Evolutionary conservation across 2,797 vertebrate genomes (phyloP).

Genomic region (Serranus cabrilla): DNA sequence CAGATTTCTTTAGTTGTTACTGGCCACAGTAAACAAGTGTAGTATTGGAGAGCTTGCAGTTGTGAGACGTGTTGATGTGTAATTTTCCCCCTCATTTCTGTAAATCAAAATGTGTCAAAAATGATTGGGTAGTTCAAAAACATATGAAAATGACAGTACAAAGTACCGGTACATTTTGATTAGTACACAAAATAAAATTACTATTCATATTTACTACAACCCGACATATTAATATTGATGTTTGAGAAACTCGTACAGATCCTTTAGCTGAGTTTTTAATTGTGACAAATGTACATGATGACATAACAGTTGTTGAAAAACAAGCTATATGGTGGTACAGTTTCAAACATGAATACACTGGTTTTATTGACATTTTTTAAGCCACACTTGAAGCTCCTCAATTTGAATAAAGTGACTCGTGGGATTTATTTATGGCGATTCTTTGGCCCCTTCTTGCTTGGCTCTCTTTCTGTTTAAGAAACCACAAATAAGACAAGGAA

Average conservation of each 20-base stretch:
- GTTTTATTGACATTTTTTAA: too few relatives aligned
- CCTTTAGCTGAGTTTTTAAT: neutral
- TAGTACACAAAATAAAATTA: neutral
- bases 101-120: neutral
- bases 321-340: too few relatives aligned
- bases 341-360: too few relatives aligned
- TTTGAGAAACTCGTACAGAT: neutral
- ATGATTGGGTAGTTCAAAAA: neutral
- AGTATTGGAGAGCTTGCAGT: neutral
- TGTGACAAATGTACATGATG: neutral
- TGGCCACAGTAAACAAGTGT: neutral
- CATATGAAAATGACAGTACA: neutral
- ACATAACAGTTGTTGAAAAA: too few relatives aligned
- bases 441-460: too few relatives aligned
- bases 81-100: neutral
- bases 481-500: too few relatives aligned
- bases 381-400: too few relatives aligned
- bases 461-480: too few relatives aligned
- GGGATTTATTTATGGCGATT: too few relatives aligned
- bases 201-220: neutral
- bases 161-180: neutral
- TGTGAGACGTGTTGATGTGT: neutral
- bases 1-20: neutral
- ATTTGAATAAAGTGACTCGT: too few relatives aligned
- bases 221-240: neutral